Percentiles rank a stretch among this genome's conserved stretches.
Evolutionary conservation across 2,797 vertebrate species (phyloP).

Genomic region (Crenichthys baileyi): DNA sequence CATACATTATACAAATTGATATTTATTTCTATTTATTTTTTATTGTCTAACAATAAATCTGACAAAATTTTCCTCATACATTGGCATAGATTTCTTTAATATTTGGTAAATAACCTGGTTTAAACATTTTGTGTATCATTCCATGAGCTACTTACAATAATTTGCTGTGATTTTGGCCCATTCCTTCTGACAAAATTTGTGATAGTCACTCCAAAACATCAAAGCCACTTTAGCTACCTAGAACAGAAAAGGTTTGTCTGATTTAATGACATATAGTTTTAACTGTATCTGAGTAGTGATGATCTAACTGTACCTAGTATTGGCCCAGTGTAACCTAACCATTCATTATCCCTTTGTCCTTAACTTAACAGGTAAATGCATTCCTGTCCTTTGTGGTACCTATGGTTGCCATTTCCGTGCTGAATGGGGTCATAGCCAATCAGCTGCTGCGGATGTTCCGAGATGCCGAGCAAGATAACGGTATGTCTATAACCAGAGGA

Average conservation of each 20-base stretch:
- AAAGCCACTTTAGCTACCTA: background rate
- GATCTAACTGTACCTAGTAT: background rate
- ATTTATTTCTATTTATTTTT: too few relatives aligned
- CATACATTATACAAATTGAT: too few relatives aligned
- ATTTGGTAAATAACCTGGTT: background rate
- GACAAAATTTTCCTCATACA: too few relatives aligned
- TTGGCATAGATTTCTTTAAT: background rate
- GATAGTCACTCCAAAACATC: background rate
- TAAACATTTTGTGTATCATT: background rate
- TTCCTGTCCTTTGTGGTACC: conserved; percentile 94
- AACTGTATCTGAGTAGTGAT: background rate
- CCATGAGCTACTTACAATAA: too few relatives aligned
- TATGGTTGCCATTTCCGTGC: conserved; percentile 89
- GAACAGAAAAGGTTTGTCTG: background rate
- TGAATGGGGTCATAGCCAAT: conserved; percentile 95
- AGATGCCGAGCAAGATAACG: conserved; percentile 91
- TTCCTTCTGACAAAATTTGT: background rate
- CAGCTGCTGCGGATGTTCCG: conserved; percentile 93
- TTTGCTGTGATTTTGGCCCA: background rate
- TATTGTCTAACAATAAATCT: too few relatives aligned
- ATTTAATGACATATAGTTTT: background rate
- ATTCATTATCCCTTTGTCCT: background rate
- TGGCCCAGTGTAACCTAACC: background rate
- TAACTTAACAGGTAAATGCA: conserved; percentile 85
- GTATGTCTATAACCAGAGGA: conserved; percentile 82